A percentile compares a stretch with the other conserved stretches of the same genome.
These are phyloP conservation scores for Sinopyrophorus schimmeli DNA, from an alignment of 2,888 invertebrate genomes.

Conservation along the genomic window DNA sequence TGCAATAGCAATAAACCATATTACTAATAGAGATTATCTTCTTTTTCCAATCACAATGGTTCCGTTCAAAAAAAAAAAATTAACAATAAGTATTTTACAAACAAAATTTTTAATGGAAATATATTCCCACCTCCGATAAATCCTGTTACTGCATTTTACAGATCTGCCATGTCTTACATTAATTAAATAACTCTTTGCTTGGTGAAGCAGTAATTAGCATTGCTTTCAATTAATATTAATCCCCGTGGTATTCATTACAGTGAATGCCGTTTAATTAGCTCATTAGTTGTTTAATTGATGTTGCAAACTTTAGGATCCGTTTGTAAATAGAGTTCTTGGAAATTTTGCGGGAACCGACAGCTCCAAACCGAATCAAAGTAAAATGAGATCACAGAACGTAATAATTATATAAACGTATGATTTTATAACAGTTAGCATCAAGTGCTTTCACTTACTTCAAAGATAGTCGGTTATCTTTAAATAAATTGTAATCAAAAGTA, in stretches of 20 bases:
- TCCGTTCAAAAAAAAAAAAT: no score
- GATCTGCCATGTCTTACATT: constrained; percentile 27
- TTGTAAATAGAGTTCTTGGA: constrained; percentile 33
- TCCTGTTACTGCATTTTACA: constrained; percentile 15
- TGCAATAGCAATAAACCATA: no score
- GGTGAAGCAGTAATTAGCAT: constrained; percentile 43
- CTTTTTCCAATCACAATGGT: no score
- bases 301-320: constrained; percentile 49
- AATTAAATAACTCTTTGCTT: constrained; percentile 36
- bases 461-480: no score
- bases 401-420: constrained; percentile 20
- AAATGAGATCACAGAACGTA: constrained; percentile 17
- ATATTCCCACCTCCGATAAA: no score
- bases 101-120: no score
- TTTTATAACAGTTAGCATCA: constrained; percentile 13
- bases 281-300: constrained; percentile 59
- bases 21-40: no score
- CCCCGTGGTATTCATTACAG: constrained; percentile 55
- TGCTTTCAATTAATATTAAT: constrained; percentile 50
- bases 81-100: no score
- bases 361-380: constrained; percentile 24
- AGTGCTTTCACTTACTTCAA: constrained; percentile 14
- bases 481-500: no score
- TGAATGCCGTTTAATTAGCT: constrained; percentile 60
- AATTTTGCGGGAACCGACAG: constrained; percentile 27